phyloP scores from a whole-genome alignment of 2,888 invertebrate genomes.

The Rhogogaster chlorosoma region DNA sequence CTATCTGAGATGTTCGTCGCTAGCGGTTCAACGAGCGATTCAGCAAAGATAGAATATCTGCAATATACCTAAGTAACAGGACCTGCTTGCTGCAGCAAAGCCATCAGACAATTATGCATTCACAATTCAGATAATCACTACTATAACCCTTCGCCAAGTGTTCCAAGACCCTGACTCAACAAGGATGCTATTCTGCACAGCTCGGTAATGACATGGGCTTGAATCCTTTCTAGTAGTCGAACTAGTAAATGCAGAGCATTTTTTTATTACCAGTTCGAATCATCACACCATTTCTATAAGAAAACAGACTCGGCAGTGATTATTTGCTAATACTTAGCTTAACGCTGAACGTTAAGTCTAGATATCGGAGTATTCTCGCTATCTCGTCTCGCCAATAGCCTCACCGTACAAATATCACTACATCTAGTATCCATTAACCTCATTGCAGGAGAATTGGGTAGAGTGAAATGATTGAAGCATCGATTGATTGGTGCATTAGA shows the following conservation, averaged over 20 bases:
- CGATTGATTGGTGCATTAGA: constrained; percentile 21
- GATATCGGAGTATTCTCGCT: neutral
- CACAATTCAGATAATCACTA: constrained; percentile 28
- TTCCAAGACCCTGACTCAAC: constrained; percentile 2
- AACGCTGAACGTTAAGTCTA: neutral
- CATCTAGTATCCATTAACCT: constrained; percentile 8
- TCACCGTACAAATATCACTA: neutral
- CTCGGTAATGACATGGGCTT: neutral
- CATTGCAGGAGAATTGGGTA: constrained; percentile 11
- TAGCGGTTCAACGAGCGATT: constrained; percentile 23
- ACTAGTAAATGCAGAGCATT: neutral
- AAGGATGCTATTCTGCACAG: neutral
- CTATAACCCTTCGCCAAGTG: neutral
- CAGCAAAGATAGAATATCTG: constrained; percentile 45
- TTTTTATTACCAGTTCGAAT: neutral
- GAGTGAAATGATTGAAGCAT: constrained; percentile 16
- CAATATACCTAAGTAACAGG: constrained; percentile 16
- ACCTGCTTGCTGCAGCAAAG: constrained; percentile 18
- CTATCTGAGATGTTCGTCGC: constrained; percentile 24
- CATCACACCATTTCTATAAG: neutral
- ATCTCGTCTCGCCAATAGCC: neutral
- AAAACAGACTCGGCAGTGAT: neutral
- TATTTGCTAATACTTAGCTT: neutral
- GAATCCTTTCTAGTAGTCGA: neutral
- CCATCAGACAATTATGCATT: constrained; percentile 26